These are phyloP conservation scores for Tetanocera ferruginea DNA, from an alignment of 2,888 invertebrate species.

Conservation along the genomic window DNA sequence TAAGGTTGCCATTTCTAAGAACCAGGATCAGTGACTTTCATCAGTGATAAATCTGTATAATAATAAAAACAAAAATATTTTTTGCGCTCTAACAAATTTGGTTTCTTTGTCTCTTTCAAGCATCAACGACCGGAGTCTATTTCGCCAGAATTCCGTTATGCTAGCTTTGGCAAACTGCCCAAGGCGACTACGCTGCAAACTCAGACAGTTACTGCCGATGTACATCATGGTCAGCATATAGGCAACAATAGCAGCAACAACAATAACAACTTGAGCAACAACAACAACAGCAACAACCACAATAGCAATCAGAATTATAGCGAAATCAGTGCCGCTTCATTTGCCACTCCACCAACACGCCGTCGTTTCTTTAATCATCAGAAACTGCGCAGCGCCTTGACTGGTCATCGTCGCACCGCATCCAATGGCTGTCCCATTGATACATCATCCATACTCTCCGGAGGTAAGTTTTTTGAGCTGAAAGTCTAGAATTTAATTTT, in stretches of 20 bases:
- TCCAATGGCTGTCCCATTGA: constrained; percentile 68
- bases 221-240: constrained; percentile 47
- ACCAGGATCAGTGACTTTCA: constrained; percentile 57
- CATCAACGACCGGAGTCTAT: constrained; percentile 68
- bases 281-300: constrained; percentile 55
- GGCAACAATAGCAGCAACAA: constrained; percentile 38
- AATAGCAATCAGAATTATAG: constrained; percentile 58
- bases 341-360: constrained; percentile 84
- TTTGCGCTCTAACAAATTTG: constrained; percentile 37
- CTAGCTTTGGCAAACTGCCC: constrained; percentile 65
- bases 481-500: too few species aligned
- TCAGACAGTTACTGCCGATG: constrained; percentile 52
- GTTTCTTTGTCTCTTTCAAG: constrained; percentile 52
- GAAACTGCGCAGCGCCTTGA: constrained; percentile 83
- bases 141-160: constrained; percentile 68
- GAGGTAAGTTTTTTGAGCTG: constrained; percentile 56
- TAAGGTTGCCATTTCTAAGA: constrained; percentile 23
- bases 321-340: constrained; percentile 74
- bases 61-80: constrained; percentile 14
- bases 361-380: constrained; percentile 86
- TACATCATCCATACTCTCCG: constrained; percentile 64
- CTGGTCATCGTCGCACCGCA: constrained; percentile 68
- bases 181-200: constrained; percentile 53
- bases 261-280: constrained; percentile 41
- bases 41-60: constrained; percentile 58